Conservation (phyloP, 2,888 invertebrate genomes). For the Drosophila anomelani region DNA sequence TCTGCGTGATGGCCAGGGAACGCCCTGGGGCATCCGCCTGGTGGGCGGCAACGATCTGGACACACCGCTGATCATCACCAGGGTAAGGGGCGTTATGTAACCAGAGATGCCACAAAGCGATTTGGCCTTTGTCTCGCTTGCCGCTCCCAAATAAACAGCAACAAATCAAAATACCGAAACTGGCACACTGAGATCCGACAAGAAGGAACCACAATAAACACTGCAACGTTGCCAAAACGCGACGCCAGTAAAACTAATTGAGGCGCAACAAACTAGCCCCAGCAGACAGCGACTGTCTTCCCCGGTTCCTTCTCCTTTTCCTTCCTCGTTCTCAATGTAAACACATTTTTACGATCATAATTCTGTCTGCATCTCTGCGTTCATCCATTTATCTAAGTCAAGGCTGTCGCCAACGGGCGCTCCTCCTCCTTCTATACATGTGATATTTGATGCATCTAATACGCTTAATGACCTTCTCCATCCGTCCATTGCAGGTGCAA, state of each 20-base stretch:
- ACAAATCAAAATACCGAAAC: slow-evolving; percentile 73
- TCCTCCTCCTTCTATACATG: background rate
- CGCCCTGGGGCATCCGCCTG: slow-evolving; percentile 94
- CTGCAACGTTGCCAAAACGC: slow-evolving; percentile 66
- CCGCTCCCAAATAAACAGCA: slow-evolving; percentile 64
- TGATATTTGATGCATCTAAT: slow-evolving; percentile 1
- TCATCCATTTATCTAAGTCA: slow-evolving; percentile 33
- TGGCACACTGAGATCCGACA: slow-evolving; percentile 54
- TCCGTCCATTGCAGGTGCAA: slow-evolving; percentile 88
- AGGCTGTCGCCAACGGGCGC: slow-evolving; percentile 19
- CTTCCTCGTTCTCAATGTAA: slow-evolving; percentile 47
- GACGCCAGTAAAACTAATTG: slow-evolving; percentile 77
- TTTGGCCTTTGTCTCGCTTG: slow-evolving; percentile 72
- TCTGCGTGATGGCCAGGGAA: slow-evolving; percentile 88
- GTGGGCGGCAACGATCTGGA: slow-evolving; percentile 94
- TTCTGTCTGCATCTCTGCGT: slow-evolving; percentile 32
- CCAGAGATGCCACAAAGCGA: slow-evolving; percentile 53
- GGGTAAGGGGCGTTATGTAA: slow-evolving; percentile 85
- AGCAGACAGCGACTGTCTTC: slow-evolving; percentile 2
- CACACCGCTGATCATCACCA: slow-evolving; percentile 94
- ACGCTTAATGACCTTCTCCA: slow-evolving; percentile 19
- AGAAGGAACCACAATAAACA: slow-evolving; percentile 29
- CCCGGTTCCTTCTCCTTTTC: background rate
- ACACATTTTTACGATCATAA: slow-evolving; percentile 48
- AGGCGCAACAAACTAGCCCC: slow-evolving; percentile 62